Evolutionary conservation across 1,140 invertebrate species (phyloP), one percentile per base, ranked within the genome.

Genomic region (Zaprionus nigranus): DNA sequence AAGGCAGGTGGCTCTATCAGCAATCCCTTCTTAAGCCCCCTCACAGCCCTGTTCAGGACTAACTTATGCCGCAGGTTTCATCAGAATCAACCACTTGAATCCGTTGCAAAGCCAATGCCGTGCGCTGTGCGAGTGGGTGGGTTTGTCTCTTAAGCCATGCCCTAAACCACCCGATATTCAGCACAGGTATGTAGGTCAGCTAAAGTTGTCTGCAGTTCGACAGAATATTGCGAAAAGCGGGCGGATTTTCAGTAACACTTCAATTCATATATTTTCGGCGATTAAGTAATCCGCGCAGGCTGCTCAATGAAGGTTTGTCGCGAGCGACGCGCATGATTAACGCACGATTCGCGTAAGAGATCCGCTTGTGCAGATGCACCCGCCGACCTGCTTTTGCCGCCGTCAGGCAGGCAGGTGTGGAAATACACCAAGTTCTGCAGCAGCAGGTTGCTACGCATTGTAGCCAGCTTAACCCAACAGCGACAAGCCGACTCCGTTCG

Each of bases 241-340:
- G 13, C 40, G 86, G 86, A 88, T 90, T 88, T 82, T 63, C 72
- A 57, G 51, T 82, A 77, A 82, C 66, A 69, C 79, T 63, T 88
- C 79, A 88, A 88, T 88, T 88, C 85, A 88, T 88, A 90, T 85
- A 88, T 85, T 85, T 75, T 68, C 79, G 79, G 72, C 67, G 86
- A 88, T 88, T 88, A 88, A 90, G 85, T 90, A 90, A 90, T 90
- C 86, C 85, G 59, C 54, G 49, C 15, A 24, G 9, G 3, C 62
- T 58, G 60, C 63, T 90, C 87, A 86, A 90, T 86, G 87, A 64
- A 85, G 77, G 40, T 46, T 46, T 6, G 40, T 11, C 40, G 40
- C 40, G 40, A 59, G 65, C 78, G 66, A 78, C 53, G 28, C 36
- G 36, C 24, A 71, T 49, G 86, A 90, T 90, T 91, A 90, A 85